Evolutionary conservation across 2,113 vertebrate genomes (phyloP).

Genomic region (Macrotus californicus): DNA sequence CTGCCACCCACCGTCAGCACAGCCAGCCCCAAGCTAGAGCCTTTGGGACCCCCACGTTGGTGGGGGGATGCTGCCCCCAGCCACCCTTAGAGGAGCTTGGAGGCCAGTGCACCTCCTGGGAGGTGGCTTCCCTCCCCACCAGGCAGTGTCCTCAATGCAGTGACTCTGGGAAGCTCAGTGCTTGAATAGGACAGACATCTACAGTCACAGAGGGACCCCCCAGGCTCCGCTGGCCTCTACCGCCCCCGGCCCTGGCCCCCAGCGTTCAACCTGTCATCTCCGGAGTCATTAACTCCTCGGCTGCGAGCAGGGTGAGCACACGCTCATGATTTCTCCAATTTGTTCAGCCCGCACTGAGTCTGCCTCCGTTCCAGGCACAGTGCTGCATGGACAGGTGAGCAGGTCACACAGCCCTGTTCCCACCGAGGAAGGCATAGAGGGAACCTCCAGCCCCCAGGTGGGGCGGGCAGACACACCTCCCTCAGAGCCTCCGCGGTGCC

Average conservation of each 20-base stretch:
- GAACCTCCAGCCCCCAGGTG: no score
- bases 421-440: neutral
- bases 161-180: neutral
- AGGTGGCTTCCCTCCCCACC: no score
- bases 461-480: neutral
- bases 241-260: accelerated
- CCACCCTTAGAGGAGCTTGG: neutral
- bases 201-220: neutral
- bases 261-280: neutral
- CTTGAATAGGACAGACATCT: neutral
- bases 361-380: neutral
- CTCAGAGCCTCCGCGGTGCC: neutral
- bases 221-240: neutral
- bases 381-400: neutral
- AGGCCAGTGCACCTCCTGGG: neutral
- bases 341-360: neutral
- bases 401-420: neutral
- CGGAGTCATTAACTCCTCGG: neutral
- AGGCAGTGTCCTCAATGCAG: neutral
- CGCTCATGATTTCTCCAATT: neutral
- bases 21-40: neutral
- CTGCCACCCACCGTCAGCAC: neutral
- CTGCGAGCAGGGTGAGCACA: neutral
- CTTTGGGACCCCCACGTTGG: neutral
- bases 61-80: neutral